These are phyloP conservation scores for Trypoxylus dichotomus DNA, from an alignment of 1,140 invertebrate genomes.

Conservation along the genomic window DNA sequence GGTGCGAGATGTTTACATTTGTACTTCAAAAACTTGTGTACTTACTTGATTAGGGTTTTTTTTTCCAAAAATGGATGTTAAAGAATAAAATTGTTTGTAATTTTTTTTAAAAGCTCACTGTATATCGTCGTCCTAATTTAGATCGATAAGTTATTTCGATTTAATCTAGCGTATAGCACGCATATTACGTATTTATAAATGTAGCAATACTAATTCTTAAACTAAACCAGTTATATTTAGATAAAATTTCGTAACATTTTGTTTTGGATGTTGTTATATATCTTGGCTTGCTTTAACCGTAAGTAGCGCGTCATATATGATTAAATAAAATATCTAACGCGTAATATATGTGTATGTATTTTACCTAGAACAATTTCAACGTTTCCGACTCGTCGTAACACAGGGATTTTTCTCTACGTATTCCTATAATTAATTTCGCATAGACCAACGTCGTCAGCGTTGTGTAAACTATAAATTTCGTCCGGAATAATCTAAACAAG, in stretches of 20 bases:
- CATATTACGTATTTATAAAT: slow-evolving; percentile 5
- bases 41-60: no score
- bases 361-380: neutral
- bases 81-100: no score
- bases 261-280: slow-evolving; percentile 28
- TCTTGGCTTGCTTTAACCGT: slow-evolving; percentile 7
- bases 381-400: neutral
- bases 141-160: neutral
- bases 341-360: neutral
- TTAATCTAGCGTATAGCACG: slow-evolving; percentile 6
- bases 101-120: neutral
- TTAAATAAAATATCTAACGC: slow-evolving; percentile 12
- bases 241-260: slow-evolving; percentile 32
- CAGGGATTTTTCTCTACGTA: neutral
- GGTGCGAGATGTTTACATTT: no score
- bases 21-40: no score
- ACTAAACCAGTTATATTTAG: slow-evolving; percentile 31
- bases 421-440: neutral
- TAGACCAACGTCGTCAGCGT: no score
- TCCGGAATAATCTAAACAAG: neutral
- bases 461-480: neutral
- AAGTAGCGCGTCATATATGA: slow-evolving; percentile 4
- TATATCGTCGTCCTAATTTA: neutral
- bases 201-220: slow-evolving; percentile 14
- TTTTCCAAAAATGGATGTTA: no score